phyloP scores from a whole-genome alignment of 1,140 invertebrate species.

The Brachionus paranguensis region DNA sequence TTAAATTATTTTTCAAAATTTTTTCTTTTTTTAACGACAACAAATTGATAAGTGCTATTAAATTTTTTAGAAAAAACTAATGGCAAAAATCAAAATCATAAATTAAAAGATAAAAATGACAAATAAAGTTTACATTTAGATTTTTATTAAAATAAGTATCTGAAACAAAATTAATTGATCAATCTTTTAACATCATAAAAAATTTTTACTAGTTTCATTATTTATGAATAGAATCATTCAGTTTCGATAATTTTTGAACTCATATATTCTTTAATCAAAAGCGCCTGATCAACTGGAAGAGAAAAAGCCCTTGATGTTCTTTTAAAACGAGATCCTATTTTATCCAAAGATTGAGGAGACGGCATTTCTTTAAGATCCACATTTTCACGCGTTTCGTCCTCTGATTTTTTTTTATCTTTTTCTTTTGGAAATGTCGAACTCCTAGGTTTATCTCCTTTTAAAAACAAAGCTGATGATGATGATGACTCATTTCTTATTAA shows the following conservation, averaged over 20 bases:
- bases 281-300: background rate
- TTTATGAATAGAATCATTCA: background rate
- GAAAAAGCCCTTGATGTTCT: background rate
- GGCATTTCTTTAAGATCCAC: background rate
- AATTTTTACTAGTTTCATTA: no score
- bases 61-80: no score
- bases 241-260: background rate
- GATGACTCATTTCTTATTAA: background rate
- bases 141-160: no score
- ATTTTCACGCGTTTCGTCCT: background rate
- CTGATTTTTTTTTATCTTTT: background rate
- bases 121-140: no score
- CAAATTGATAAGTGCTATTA: no score
- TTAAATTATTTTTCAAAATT: no score
- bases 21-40: no score
- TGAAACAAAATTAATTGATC: no score
- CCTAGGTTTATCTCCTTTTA: background rate
- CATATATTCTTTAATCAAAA: slow-evolving; percentile 8
- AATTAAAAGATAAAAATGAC: no score
- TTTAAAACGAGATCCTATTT: background rate
- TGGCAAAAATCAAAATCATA: no score
- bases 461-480: background rate
- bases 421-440: background rate
- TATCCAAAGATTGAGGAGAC: background rate
- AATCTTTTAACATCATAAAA: no score